Conservation (phyloP, 2,888 invertebrate genomes). For the Drosophila limbata region DNA sequence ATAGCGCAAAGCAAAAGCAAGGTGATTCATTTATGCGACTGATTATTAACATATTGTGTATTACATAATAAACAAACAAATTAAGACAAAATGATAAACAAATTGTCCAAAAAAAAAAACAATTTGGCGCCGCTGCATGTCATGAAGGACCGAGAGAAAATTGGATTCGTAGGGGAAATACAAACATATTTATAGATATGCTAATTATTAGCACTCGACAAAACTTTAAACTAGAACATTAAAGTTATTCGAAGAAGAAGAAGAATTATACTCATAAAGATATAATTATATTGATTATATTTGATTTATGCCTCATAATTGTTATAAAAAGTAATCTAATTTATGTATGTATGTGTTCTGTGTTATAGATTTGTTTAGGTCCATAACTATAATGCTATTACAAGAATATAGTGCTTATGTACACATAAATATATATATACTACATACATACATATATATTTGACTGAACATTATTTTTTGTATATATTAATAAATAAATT, state of each 20-base stretch:
- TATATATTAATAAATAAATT: constrained; percentile 71
- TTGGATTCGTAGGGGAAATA: constrained; percentile 60
- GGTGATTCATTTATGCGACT: constrained; percentile 83
- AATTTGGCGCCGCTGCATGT: constrained; percentile 46
- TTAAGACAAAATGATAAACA: constrained; percentile 17
- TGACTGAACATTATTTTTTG: constrained; percentile 79
- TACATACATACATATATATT: constrained; percentile 54
- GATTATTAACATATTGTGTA: constrained; percentile 76
- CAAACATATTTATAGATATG: not conserved
- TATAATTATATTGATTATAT: constrained; percentile 10
- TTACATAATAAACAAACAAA: constrained; percentile 51
- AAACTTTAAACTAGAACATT: not conserved
- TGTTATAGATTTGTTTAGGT: constrained; percentile 50
- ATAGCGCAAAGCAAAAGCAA: constrained; percentile 59
- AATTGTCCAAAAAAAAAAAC: constrained; percentile 27
- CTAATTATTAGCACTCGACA: constrained; percentile 4
- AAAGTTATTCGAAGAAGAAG: too few relatives aligned
- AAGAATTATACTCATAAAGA: constrained; percentile 1
- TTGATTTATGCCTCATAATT: constrained; percentile 39
- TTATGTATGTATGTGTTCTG: constrained; percentile 45
- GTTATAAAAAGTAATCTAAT: constrained; percentile 38
- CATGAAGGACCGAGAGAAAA: constrained; percentile 14
- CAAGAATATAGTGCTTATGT: constrained; percentile 21
- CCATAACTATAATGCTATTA: constrained; percentile 37
- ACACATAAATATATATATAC: constrained; percentile 16